Conservation (phyloP, 1,140 invertebrate genomes). For the Camponotus floridanus region DNA sequence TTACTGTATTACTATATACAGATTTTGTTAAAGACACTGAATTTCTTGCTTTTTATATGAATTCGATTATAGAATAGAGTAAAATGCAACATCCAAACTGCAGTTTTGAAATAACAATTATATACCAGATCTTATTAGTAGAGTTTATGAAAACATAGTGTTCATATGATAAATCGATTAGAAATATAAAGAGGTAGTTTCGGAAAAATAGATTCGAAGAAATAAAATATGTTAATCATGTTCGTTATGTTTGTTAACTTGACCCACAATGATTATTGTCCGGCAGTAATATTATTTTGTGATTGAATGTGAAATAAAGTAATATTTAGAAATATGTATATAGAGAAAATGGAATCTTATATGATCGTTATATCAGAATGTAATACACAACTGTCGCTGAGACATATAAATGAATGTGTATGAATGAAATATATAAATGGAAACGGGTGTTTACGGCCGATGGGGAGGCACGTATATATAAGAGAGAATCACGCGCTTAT, state of each 20-base stretch:
- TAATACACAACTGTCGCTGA: neutral
- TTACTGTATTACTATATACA: conserved; percentile 49
- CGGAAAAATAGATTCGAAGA: neutral
- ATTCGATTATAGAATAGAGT: conserved; percentile 2
- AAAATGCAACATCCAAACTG: neutral
- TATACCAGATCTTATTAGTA: conserved; percentile 5
- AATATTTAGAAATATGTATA: neutral
- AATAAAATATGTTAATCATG: conserved; percentile 33
- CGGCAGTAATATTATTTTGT: conserved; percentile 66
- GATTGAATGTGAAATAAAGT: conserved; percentile 41
- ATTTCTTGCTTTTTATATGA: neutral
- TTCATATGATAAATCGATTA: conserved; percentile 12
- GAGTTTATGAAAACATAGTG: neutral
- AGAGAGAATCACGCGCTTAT: conserved; percentile 40
- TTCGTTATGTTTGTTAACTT: conserved; percentile 40
- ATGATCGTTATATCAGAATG: neutral
- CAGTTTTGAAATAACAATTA: neutral
- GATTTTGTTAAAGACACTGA: conserved; percentile 42
- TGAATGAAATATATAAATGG: neutral
- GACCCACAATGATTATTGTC: conserved; percentile 69
- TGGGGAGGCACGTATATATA: neutral
- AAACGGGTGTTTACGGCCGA: neutral
- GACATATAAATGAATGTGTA: neutral
- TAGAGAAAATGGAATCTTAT: neutral
- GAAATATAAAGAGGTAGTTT: conserved; percentile 36